These are phyloP conservation scores for Calypte anna DNA, from an alignment of 2,113 vertebrate genomes.

Conservation along the genomic window DNA sequence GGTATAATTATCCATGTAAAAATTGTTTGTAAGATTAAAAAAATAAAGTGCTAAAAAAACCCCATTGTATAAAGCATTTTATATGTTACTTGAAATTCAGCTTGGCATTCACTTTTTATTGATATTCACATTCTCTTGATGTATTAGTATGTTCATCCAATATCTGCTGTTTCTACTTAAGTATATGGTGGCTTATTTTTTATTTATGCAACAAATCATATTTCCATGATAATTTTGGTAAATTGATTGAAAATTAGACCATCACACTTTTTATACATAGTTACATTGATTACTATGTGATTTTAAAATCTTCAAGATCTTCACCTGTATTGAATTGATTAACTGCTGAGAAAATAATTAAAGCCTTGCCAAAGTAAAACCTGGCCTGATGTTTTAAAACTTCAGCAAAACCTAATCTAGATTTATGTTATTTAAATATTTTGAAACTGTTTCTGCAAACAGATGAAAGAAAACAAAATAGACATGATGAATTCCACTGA, in stretches of 20 bases:
- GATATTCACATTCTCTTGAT: neutral
- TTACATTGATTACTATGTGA: neutral
- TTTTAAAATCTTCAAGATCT: neutral
- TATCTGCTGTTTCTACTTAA: neutral
- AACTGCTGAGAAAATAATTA: neutral
- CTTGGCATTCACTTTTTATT: neutral
- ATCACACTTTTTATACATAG: neutral
- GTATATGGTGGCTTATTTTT: neutral
- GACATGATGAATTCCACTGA: neutral
- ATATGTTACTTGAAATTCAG: neutral
- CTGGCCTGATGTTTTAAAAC: neutral
- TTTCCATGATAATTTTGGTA: neutral
- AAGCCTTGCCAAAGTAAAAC: neutral
- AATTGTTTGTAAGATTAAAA: neutral
- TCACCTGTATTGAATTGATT: neutral
- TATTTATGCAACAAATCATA: neutral
- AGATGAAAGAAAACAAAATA: neutral
- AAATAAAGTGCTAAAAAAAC: neutral
- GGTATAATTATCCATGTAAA: neutral
- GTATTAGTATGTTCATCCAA: neutral
- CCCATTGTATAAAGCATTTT: neutral
- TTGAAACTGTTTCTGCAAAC: neutral
- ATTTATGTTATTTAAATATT: neutral
- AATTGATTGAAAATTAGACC: neutral
- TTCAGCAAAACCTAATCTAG: neutral